These are phyloP conservation scores for Lates calcarifer DNA, from an alignment of 2,113 vertebrate species.

Conservation along the genomic window DNA sequence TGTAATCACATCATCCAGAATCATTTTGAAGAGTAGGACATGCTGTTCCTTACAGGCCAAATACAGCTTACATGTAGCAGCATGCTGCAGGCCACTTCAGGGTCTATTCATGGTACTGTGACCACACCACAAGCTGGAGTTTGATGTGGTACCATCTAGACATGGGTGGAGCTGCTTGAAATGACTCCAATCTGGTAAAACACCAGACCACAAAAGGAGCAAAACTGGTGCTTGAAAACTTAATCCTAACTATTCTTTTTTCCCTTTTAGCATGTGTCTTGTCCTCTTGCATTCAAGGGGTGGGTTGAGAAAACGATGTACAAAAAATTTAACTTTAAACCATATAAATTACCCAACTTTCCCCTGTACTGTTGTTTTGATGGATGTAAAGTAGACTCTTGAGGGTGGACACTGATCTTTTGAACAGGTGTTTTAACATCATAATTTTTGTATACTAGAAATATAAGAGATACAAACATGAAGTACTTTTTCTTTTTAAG, in stretches of 20 bases:
- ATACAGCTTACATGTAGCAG: slow-evolving; percentile 40
- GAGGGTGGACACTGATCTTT: too few relatives aligned
- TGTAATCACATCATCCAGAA: slow-evolving; percentile 31
- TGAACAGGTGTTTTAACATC: not conserved
- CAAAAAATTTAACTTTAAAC: too few relatives aligned
- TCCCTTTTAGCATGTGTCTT: slow-evolving; percentile 2
- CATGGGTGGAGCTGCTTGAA: slow-evolving; percentile 77
- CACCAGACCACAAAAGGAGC: slow-evolving; percentile 53
- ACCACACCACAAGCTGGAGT: slow-evolving; percentile 70
- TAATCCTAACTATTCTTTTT: slow-evolving; percentile 31
- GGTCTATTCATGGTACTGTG: slow-evolving; percentile 70
- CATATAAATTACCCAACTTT: too few relatives aligned
- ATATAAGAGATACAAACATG: not conserved
- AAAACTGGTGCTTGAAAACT: slow-evolving; percentile 42
- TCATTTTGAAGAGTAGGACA: slow-evolving; percentile 28
- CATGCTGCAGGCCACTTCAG: slow-evolving; percentile 40
- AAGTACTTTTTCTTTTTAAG: not conserved
- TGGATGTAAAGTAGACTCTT: too few relatives aligned
- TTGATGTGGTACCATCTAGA: slow-evolving; percentile 77
- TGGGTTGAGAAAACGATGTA: not conserved
- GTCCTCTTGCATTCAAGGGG: not conserved
- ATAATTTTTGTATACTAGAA: not conserved
- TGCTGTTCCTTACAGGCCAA: slow-evolving; percentile 14
- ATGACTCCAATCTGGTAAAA: slow-evolving; percentile 68
- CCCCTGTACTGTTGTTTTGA: too few relatives aligned